Evolutionary conservation across 2,113 vertebrate genomes (phyloP).

Genomic region (Corythornis cristatus): DNA sequence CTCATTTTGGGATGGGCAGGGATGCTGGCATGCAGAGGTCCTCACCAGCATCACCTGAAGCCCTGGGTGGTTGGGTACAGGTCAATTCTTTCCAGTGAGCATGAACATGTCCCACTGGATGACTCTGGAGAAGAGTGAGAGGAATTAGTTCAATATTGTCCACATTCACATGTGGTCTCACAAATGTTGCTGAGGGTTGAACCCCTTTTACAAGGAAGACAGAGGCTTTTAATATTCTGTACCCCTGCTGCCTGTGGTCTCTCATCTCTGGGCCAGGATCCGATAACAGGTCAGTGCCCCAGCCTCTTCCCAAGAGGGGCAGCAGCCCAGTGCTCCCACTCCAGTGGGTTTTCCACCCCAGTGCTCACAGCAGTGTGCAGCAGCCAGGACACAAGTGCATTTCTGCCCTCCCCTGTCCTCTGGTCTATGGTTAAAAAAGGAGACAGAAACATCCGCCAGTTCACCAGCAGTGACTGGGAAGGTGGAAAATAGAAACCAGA

Average conservation of each 20-base stretch:
- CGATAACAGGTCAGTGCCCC: fast-evolving
- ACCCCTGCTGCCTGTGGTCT: fast-evolving
- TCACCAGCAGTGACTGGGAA: background rate
- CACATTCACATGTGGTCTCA: fast-evolving
- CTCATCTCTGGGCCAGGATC: background rate
- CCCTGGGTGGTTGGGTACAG: background rate
- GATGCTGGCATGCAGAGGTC: background rate
- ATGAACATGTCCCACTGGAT: fast-evolving
- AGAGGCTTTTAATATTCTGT: background rate
- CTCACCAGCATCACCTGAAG: background rate
- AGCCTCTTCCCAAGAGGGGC: background rate
- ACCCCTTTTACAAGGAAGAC: background rate
- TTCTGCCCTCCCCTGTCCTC: background rate
- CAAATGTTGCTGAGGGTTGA: fast-evolving
- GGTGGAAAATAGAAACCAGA: background rate
- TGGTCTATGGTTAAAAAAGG: background rate
- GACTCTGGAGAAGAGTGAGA: background rate
- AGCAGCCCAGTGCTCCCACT: background rate
- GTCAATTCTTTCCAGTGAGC: background rate
- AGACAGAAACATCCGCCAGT: background rate
- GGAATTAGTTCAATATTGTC: background rate
- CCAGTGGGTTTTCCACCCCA: fast-evolving
- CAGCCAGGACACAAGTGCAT: background rate
- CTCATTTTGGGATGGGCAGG: background rate
- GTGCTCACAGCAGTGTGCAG: background rate